Percentiles rank a stretch among this genome's conserved stretches.
Evolutionary conservation across 2,797 vertebrate genomes (phyloP).

Genomic region (Amazona finschi): DNA sequence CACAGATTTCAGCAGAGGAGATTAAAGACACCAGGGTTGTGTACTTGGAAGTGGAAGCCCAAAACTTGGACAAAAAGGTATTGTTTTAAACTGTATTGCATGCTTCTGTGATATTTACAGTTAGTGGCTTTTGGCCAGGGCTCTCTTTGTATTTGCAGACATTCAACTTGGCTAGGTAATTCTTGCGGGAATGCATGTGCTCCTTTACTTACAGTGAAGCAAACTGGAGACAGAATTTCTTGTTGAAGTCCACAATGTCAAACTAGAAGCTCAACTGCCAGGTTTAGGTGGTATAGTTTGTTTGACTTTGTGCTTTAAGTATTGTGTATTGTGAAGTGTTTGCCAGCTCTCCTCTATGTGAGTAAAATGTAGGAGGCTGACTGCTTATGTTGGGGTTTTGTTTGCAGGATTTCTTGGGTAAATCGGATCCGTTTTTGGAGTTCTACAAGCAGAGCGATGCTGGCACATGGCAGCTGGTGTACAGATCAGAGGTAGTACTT

Average conservation of each 20-base stretch:
- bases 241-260: not conserved
- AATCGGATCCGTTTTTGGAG: constrained; percentile 92
- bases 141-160: not conserved
- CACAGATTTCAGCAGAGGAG: constrained; percentile 87
- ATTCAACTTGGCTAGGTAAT: not conserved
- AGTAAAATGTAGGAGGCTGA: not conserved
- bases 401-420: constrained; percentile 90
- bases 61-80: constrained; percentile 93
- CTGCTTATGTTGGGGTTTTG: not conserved
- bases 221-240: not conserved
- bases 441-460: constrained; percentile 83
- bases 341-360: not conserved
- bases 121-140: not conserved
- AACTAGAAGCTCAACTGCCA: not conserved
- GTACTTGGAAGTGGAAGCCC: constrained; percentile 86
- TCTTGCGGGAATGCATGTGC: not conserved
- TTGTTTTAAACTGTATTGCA: not conserved
- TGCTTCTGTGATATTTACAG: not conserved
- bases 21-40: constrained; percentile 87
- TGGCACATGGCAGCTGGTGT: constrained; percentile 86
- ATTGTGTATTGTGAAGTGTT: not conserved
- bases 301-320: not conserved
- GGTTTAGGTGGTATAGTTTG: not conserved
- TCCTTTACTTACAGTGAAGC: not conserved
- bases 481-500: constrained; percentile 87